phyloP scores from a whole-genome alignment of 2,113 vertebrate genomes.

The Macquaria australasica region DNA sequence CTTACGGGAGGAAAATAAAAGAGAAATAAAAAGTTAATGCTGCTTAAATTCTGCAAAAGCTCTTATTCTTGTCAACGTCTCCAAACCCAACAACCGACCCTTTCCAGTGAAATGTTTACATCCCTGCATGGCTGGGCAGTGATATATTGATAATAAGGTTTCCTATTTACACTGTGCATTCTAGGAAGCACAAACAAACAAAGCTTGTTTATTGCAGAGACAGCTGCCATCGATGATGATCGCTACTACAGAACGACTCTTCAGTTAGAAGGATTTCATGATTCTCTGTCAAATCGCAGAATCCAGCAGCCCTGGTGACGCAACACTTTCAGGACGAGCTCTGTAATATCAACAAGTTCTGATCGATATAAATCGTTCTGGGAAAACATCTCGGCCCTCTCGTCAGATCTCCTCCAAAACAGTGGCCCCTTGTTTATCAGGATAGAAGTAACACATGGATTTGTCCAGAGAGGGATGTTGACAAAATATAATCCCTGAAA shows the following conservation, averaged over 20 bases:
- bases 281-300: neutral
- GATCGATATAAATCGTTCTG: conserved; percentile 8
- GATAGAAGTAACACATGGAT: neutral
- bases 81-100: neutral
- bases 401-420: conserved; percentile 30
- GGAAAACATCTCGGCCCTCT: neutral
- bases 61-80: neutral
- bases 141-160: conserved; percentile 16
- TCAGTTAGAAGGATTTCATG: neutral
- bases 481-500: conserved; percentile 23
- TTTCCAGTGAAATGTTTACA: conserved; percentile 32
- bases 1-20: neutral
- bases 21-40: neutral
- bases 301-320: conserved; percentile 9
- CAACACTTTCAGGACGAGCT: neutral
- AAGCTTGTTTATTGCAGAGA: conserved; percentile 24
- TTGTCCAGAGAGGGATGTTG: neutral
- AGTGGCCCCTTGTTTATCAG: conserved; percentile 30
- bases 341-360: conserved; percentile 15
- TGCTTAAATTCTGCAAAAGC: neutral
- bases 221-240: neutral
- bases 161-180: conserved; percentile 28
- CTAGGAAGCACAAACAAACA: conserved; percentile 44
- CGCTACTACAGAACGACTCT: neutral
- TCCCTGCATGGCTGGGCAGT: neutral